Evolutionary conservation across 37 sponge, comb jelly and placozoan genomes (phyloP), one percentile per base, ranked within the genome.

Genomic region (Diacarnus erythraeanus): DNA sequence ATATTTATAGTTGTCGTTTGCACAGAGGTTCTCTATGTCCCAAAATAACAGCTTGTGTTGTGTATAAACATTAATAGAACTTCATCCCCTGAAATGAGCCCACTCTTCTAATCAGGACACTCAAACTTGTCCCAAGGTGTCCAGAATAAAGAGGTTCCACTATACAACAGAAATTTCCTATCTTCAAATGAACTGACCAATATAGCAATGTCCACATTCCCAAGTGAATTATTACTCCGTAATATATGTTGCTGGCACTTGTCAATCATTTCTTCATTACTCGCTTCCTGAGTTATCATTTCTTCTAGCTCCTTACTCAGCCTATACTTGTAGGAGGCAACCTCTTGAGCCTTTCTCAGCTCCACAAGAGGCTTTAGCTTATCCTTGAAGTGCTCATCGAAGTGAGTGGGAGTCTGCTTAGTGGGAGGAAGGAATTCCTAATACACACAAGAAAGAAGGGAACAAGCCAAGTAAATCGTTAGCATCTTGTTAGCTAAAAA

Each of bases 391-490:
- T 96, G 92, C 21, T 85, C 80, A 57, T 91, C 86, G 77, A 96
- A 94, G 33, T 84, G 64, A 20, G 85, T 64, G 1, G 71, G n/a
- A 34, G 89, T 69, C 64, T 73, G 90, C 57, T 84, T 76, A 12
- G 70, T 77, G 0, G 87, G 69, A 0, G 97, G 97, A 25, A 96
- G 64, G 1, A 94, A 26, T 58, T 88, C 83, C 95, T 94, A 42
- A 65, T 3, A 65, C 35, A 3, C 30, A 65, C 31, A 31, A 30
- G 33, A 65, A 65, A 12, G 51, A 47, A 47, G 51, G 51, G 51
- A 15, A 12, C 51, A 6, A 15, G 51, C 51, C 12, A 12, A 47
- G 12, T 47, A n/a, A n/a, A n/a, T n/a, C n/a, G n/a, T n/a, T n/a
- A n/a, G n/a, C n/a, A n/a, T n/a, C n/a, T n/a, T n/a, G n/a, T n/a